phyloP scores from a whole-genome alignment of 2,797 vertebrate genomes.

The Mareca strepera region DNA sequence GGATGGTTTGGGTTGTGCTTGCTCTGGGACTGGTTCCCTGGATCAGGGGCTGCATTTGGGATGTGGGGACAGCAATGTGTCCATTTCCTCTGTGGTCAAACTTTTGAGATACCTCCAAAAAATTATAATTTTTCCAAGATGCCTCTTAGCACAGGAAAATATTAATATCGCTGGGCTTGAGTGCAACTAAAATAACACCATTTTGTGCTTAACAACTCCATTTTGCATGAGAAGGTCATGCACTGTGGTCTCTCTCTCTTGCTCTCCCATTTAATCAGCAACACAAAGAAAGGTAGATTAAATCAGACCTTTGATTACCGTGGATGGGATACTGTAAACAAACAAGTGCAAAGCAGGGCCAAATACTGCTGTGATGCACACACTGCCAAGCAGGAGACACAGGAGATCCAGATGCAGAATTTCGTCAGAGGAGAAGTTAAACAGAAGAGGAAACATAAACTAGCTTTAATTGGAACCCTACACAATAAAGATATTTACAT shows the following conservation, averaged over 20 bases:
- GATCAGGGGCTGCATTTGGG: not conserved
- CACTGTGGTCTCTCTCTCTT: not conserved
- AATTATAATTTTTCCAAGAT: not conserved
- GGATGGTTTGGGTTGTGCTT: not conserved
- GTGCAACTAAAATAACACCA: not conserved
- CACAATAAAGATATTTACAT: not conserved
- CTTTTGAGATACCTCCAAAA: not conserved
- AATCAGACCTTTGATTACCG: not conserved
- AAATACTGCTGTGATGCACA: not conserved
- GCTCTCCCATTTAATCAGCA: not conserved
- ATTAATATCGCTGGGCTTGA: not conserved
- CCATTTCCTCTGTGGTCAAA: accelerated
- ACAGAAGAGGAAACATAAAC: not conserved
- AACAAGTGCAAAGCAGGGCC: not conserved
- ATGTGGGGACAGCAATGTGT: accelerated
- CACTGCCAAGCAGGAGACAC: not conserved
- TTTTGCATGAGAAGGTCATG: not conserved
- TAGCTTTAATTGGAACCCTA: not conserved
- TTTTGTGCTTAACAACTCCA: not conserved
- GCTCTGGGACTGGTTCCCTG: not conserved
- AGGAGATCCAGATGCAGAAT: not conserved
- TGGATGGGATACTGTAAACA: not conserved
- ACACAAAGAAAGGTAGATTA: not conserved
- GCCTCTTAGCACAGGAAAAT: not conserved
- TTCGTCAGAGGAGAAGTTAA: not conserved